These are phyloP conservation scores for Otolemur garnettii DNA, from an alignment of 2,113 vertebrate species.

Conservation along the genomic window DNA sequence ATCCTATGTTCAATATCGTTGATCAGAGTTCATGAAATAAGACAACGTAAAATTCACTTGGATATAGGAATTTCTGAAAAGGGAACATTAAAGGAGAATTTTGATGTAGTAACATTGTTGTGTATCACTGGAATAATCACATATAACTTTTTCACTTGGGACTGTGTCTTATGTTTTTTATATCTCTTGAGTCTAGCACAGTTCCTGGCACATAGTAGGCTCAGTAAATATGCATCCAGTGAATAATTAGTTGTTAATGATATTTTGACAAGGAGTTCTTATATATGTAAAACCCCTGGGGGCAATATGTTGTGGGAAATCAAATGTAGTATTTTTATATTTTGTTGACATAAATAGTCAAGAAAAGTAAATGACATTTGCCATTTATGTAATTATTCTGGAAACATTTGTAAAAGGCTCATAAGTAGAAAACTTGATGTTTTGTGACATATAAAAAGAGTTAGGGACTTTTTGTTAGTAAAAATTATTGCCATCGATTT, in stretches of 20 bases:
- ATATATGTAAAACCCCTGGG: background rate
- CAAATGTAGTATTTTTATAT: slow-evolving; percentile 32
- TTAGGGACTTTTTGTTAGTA: slow-evolving; percentile 44
- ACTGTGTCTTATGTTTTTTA: background rate
- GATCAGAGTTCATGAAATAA: background rate
- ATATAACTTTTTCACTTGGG: background rate
- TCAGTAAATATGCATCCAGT: slow-evolving; percentile 1
- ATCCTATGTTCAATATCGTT: background rate
- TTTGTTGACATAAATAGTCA: slow-evolving; percentile 26
- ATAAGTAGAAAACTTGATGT: slow-evolving; percentile 19
- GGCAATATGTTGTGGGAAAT: slow-evolving; percentile 57
- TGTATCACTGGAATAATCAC: background rate
- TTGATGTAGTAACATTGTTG: background rate
- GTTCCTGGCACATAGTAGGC: background rate
- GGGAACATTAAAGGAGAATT: slow-evolving; percentile 19
- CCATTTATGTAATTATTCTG: slow-evolving; percentile 26
- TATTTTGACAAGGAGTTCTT: slow-evolving; percentile 11
- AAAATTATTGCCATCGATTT: background rate
- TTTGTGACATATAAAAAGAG: slow-evolving; percentile 28
- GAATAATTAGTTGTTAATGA: background rate
- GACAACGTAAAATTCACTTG: background rate
- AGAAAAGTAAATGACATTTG: slow-evolving; percentile 24
- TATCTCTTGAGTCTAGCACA: background rate
- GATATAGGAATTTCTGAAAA: slow-evolving; percentile 10
- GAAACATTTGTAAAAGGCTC: background rate